phyloP scores from a whole-genome alignment of 2,797 vertebrate genomes.

The Sciurus vulgaris region DNA sequence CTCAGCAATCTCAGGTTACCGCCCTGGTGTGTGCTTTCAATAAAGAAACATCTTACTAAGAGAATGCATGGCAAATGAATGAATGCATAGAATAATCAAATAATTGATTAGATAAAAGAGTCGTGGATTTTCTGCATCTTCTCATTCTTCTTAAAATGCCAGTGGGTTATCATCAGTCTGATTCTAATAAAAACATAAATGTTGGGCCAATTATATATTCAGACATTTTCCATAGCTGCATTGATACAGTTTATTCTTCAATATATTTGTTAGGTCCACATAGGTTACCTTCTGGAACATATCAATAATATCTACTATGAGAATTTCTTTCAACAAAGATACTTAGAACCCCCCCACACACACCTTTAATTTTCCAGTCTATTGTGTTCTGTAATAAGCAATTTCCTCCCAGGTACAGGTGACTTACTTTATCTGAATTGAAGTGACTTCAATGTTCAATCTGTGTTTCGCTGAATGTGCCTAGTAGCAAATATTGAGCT shows the following conservation, averaged over 20 bases:
- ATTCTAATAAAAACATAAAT: background rate
- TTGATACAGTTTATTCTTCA: background rate
- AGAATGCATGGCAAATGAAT: background rate
- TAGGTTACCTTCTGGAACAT: background rate
- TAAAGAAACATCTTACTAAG: background rate
- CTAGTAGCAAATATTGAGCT: conserved; percentile 67
- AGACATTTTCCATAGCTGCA: background rate
- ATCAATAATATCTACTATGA: background rate
- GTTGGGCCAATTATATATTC: background rate
- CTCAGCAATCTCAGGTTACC: background rate
- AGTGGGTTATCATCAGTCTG: background rate
- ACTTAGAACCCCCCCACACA: background rate
- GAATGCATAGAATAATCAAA: background rate
- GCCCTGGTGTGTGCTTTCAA: background rate
- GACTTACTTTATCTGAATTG: conserved; percentile 50
- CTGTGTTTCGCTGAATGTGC: conserved; percentile 64
- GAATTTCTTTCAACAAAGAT: background rate
- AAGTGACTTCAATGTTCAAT: conserved; percentile 55
- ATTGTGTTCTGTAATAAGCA: conserved; percentile 47
- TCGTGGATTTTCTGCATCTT: background rate
- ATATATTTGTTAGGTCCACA: background rate
- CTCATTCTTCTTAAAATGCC: background rate
- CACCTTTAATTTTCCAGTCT: background rate
- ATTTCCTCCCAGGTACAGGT: conserved; percentile 67
- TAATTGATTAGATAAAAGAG: background rate